These are phyloP conservation scores for Chloebia gouldiae DNA, from an alignment of 2,113 vertebrate species.

Conservation along the genomic window DNA sequence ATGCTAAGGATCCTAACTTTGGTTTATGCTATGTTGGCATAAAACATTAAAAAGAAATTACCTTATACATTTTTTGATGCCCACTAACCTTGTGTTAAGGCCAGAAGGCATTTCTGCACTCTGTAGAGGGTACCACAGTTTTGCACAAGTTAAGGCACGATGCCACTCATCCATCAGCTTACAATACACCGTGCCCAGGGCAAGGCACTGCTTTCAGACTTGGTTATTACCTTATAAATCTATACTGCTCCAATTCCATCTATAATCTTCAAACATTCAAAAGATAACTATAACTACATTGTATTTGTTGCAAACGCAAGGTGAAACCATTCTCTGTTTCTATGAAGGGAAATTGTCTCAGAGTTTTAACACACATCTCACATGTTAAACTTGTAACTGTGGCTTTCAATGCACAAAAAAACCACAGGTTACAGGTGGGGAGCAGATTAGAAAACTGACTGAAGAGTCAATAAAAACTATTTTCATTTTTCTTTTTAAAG, in stretches of 20 bases:
- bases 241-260: background rate
- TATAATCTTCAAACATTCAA: background rate
- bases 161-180: background rate
- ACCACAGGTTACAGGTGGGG: too few species aligned
- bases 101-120: background rate
- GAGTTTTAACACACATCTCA: background rate
- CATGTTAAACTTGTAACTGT: background rate
- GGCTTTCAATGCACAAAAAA: background rate
- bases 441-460: background rate
- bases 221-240: background rate
- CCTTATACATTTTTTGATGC: background rate
- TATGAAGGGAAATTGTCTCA: background rate
- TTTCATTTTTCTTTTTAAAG: background rate
- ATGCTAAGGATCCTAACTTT: background rate
- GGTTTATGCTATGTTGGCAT: background rate
- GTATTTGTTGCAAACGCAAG: background rate
- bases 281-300: background rate
- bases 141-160: background rate
- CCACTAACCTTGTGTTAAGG: background rate
- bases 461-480: background rate
- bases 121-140: background rate
- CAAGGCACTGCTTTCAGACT: background rate
- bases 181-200: background rate
- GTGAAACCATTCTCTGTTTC: background rate
- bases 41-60: background rate